Evolutionary conservation across 35 echinoderm and acorn worm species (phyloP).

Genomic region (Heliocidaris erythrogramma): DNA sequence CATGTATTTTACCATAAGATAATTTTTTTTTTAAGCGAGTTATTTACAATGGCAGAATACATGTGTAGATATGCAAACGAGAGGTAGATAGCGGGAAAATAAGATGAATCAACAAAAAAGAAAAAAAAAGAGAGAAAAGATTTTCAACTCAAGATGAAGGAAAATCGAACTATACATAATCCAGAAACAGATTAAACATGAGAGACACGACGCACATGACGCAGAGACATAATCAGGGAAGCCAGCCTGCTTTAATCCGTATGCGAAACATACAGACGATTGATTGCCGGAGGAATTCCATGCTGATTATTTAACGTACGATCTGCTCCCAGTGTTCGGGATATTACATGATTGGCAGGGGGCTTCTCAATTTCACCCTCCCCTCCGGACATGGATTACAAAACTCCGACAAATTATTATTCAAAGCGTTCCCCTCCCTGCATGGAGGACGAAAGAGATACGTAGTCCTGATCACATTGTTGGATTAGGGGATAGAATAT

Average conservation of each 20-base stretch:
- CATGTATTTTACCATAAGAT: too few relatives aligned
- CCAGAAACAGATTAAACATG: background rate
- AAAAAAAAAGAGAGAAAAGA: background rate
- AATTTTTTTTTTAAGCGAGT: too few relatives aligned
- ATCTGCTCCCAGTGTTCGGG: background rate
- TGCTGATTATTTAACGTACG: background rate
- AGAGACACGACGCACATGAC: background rate
- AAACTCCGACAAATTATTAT: constrained; percentile 18
- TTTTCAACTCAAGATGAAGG: background rate
- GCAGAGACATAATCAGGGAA: background rate
- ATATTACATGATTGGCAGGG: background rate
- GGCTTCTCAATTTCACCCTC: background rate
- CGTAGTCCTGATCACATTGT: background rate
- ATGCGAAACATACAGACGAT: background rate
- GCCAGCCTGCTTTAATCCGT: background rate
- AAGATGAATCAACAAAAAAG: background rate
- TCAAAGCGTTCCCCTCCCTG: background rate
- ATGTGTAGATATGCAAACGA: background rate
- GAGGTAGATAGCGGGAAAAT: background rate
- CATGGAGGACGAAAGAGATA: background rate
- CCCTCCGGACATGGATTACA: background rate
- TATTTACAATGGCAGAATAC: too few relatives aligned
- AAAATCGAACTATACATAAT: background rate
- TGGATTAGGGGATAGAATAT: background rate
- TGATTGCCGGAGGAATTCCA: background rate